Conservation (phyloP, 2,113 vertebrate genomes). For the Dunckerocampus dactyliophorus region DNA sequence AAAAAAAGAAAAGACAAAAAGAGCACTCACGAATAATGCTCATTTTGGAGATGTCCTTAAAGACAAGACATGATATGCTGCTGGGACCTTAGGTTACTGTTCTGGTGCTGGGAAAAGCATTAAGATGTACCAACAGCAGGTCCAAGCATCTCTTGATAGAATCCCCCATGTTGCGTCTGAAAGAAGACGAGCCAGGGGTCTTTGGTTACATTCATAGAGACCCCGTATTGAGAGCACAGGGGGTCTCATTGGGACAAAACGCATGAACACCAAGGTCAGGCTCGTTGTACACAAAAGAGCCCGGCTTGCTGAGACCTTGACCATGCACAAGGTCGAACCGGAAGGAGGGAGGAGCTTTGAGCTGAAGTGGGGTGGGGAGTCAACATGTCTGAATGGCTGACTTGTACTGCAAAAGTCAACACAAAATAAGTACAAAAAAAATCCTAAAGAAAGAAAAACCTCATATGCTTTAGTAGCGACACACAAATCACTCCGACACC, state of each 20-base stretch:
- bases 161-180: not conserved
- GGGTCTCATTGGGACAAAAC: slow-evolving; percentile 26
- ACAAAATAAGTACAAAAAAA: too few species aligned
- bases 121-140: not conserved
- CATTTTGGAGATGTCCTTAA: slow-evolving; percentile 5
- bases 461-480: too few species aligned
- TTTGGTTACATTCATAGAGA: not conserved
- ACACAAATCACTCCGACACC: not conserved
- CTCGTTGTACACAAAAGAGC: slow-evolving; percentile 22
- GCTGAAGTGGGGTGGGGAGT: not conserved
- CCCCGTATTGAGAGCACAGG: too few species aligned
- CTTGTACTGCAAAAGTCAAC: not conserved
- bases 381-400: slow-evolving; percentile 44
- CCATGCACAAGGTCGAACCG: slow-evolving; percentile 22
- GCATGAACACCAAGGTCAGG: slow-evolving; percentile 32
- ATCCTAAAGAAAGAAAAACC: too few species aligned
- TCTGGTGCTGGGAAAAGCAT: not conserved
- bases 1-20: not conserved
- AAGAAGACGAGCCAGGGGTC: not conserved
- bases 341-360: too few species aligned
- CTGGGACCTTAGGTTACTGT: slow-evolving; percentile 12
- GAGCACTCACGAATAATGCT: slow-evolving; percentile 13
- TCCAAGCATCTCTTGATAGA: not conserved
- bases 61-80: too few species aligned
- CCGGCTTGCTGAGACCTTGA: slow-evolving; percentile 22